Evolutionary conservation across 2,888 invertebrate species (phyloP).

Genomic region (Corythucha ciliata): DNA sequence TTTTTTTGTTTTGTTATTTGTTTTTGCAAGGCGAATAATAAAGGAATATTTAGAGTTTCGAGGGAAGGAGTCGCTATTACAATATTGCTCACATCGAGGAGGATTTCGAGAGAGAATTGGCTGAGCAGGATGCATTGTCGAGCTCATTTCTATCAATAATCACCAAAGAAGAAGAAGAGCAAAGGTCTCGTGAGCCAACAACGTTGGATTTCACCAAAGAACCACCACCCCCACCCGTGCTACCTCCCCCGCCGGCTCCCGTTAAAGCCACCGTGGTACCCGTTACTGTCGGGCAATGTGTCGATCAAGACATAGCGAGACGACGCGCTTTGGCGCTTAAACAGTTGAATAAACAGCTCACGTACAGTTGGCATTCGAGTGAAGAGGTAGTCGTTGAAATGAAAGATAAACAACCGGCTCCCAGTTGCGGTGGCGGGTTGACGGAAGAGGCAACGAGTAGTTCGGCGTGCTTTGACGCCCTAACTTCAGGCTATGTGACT

Average conservation of each 20-base stretch:
- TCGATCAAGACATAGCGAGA: conserved; percentile 20
- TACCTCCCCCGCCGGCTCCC: neutral
- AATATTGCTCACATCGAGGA: conserved; percentile 37
- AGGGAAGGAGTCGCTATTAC: conserved; percentile 34
- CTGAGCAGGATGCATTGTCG: conserved; percentile 48
- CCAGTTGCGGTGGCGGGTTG: no score
- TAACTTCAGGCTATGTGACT: conserved; percentile 38
- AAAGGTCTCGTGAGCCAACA: conserved; percentile 13
- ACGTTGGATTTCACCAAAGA: conserved; percentile 23
- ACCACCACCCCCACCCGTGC: neutral
- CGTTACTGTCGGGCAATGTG: conserved; percentile 18
- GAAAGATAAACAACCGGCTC: conserved; percentile 30
- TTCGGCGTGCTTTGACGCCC: conserved; percentile 37
- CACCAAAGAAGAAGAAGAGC: conserved; percentile 10
- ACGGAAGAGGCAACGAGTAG: no score
- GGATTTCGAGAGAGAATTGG: conserved; percentile 45
- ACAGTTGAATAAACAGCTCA: conserved; percentile 21
- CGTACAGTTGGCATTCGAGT: conserved; percentile 21
- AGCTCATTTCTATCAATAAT: conserved; percentile 43
- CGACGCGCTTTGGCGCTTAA: conserved; percentile 20
- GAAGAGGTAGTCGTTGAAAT: conserved; percentile 25
- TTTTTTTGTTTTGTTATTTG: neutral
- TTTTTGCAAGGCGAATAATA: neutral
- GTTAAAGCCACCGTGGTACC: neutral
- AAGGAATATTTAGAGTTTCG: no score